phyloP scores from a whole-genome alignment of 2,113 vertebrate genomes.

The Limanda limanda region DNA sequence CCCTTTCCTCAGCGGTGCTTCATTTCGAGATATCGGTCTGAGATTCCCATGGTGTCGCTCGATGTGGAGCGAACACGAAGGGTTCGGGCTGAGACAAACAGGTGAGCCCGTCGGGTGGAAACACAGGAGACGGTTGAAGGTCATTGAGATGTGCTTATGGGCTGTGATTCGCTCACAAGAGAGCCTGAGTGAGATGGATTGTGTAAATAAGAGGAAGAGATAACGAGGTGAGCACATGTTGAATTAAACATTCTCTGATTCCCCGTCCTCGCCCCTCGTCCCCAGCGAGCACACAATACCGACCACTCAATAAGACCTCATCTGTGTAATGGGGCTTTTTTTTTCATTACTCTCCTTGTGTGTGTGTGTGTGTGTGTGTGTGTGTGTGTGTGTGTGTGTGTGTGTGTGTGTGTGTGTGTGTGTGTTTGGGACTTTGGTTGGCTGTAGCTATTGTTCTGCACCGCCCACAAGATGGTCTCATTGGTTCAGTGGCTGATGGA shows the following conservation, averaged over 20 bases:
- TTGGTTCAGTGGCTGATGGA: conserved; percentile 54
- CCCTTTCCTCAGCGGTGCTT: background rate
- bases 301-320: conserved; percentile 30
- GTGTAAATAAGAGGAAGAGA: conserved; percentile 43
- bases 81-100: background rate
- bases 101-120: conserved; percentile 22
- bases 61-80: background rate
- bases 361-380: conserved; percentile 10
- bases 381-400: conserved; percentile 6
- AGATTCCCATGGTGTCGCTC: conserved; percentile 21
- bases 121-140: conserved; percentile 44
- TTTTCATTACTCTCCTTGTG: conserved; percentile 4
- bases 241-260: conserved; percentile 63
- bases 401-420: conserved; percentile 12
- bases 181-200: background rate
- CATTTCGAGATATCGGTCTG: conserved; percentile 21
- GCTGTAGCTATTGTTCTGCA: conserved; percentile 58
- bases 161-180: conserved; percentile 8
- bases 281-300: conserved; percentile 3
- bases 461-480: conserved; percentile 45
- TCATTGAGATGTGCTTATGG: conserved; percentile 35
- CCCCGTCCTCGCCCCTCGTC: background rate
- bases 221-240: conserved; percentile 38
- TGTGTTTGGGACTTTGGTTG: conserved; percentile 43
- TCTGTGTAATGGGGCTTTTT: conserved; percentile 20